phyloP scores from a whole-genome alignment of 2,888 invertebrate species.

The Ectemnius lituratus region DNA sequence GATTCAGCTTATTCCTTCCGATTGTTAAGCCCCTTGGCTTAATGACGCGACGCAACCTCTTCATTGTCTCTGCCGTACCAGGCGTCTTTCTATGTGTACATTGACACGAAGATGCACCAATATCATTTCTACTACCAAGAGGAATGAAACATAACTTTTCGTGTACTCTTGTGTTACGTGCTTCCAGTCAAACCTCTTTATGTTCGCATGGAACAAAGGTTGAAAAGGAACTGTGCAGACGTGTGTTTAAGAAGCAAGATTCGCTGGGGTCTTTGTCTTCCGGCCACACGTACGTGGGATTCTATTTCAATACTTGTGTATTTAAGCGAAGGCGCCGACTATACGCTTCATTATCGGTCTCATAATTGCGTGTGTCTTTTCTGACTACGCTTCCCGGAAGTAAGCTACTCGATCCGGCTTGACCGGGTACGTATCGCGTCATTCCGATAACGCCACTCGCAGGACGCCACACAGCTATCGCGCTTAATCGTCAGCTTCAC shows the following conservation, averaged over 20 bases:
- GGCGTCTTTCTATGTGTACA: too few relatives aligned
- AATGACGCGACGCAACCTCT: neutral
- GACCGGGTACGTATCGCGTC: conserved; percentile 23
- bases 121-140: too few relatives aligned
- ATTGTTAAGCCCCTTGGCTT: neutral
- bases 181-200: too few relatives aligned
- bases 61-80: neutral
- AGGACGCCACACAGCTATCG: conserved; percentile 14
- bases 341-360: conserved; percentile 32
- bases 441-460: conserved; percentile 17
- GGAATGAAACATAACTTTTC: too few relatives aligned
- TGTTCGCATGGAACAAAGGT: too few relatives aligned
- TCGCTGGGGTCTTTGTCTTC: conserved; percentile 11
- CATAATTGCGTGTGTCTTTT: conserved; percentile 43
- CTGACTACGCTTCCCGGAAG: conserved; percentile 39
- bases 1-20: conserved; percentile 1
- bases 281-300: neutral
- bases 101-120: too few relatives aligned
- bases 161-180: too few relatives aligned
- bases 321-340: conserved; percentile 31
- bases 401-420: conserved; percentile 39
- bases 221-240: conserved; percentile 1
- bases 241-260: neutral
- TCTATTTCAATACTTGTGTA: conserved; percentile 24
- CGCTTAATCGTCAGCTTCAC: conserved; percentile 13